Evolutionary conservation across 2,113 vertebrate genomes (phyloP).

Genomic region (Pituophis catenifer): DNA sequence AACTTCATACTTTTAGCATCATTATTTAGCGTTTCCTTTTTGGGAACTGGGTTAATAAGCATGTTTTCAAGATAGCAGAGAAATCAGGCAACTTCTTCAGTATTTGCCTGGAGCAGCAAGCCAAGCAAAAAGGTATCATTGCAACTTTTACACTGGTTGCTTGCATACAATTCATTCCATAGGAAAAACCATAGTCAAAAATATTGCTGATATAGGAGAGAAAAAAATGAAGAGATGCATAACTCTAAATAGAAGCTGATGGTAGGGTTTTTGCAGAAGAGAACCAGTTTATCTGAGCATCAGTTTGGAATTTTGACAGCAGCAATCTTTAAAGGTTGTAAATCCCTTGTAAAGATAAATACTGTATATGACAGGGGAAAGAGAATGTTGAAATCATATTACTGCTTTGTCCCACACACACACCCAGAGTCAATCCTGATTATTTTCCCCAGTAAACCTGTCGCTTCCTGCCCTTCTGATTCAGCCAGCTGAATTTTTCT

Average conservation of each 20-base stretch:
- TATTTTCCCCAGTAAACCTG: neutral
- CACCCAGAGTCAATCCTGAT: neutral
- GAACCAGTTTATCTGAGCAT: neutral
- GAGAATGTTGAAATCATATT: neutral
- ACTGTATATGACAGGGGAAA: neutral
- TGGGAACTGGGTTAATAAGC: neutral
- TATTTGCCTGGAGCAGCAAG: neutral
- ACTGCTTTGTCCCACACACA: neutral
- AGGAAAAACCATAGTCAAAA: neutral
- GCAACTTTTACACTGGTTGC: neutral
- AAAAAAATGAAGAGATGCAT: neutral
- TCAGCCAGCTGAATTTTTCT: neutral
- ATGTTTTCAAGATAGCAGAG: neutral
- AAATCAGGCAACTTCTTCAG: neutral
- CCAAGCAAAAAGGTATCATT: neutral
- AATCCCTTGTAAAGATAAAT: neutral
- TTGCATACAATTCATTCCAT: neutral
- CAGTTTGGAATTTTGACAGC: neutral
- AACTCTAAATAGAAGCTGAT: neutral
- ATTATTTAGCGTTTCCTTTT: neutral
- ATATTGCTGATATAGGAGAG: neutral
- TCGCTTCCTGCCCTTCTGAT: neutral
- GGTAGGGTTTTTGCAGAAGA: neutral
- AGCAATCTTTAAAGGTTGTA: neutral
- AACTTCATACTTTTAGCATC: neutral